Percentiles rank a stretch among this genome's conserved stretches.
Conservation (phyloP, 2,113 vertebrate genomes). For the Eolophus roseicapilla region DNA sequence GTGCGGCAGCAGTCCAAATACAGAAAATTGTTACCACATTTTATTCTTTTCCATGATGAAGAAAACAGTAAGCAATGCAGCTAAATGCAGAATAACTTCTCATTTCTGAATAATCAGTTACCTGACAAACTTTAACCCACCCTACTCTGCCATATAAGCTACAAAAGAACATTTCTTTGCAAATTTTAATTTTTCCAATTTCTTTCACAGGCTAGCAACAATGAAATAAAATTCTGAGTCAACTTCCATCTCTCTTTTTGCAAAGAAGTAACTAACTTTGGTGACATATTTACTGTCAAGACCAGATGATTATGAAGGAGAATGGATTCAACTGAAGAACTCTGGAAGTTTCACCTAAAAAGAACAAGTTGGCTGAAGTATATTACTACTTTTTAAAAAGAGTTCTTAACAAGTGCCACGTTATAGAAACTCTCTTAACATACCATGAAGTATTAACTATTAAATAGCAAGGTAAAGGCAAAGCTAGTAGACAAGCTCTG, state of each 20-base stretch:
- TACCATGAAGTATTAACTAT: slow-evolving; percentile 39
- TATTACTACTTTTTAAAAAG: slow-evolving; percentile 37
- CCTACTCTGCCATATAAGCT: neutral
- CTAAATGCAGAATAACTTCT: slow-evolving; percentile 68
- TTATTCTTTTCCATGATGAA: slow-evolving; percentile 71
- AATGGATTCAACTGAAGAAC: slow-evolving; percentile 40
- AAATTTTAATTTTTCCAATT: slow-evolving; percentile 8
- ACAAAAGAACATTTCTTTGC: neutral
- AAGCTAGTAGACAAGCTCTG: neutral
- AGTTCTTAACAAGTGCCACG: slow-evolving; percentile 48
- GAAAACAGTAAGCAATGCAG: slow-evolving; percentile 73
- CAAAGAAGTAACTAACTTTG: neutral
- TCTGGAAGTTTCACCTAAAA: slow-evolving; percentile 39
- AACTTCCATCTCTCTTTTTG: neutral
- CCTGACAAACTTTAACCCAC: slow-evolving; percentile 29
- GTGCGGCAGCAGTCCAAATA: slow-evolving; percentile 73
- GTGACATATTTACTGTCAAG: slow-evolving; percentile 49
- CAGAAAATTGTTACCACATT: slow-evolving; percentile 86
- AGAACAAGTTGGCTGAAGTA: slow-evolving; percentile 52
- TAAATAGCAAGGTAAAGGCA: slow-evolving; percentile 52
- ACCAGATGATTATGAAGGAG: slow-evolving; percentile 43
- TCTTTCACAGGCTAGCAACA: slow-evolving; percentile 23
- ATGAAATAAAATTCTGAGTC: neutral
- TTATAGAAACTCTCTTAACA: slow-evolving; percentile 51
- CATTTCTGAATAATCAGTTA: slow-evolving; percentile 50